These are phyloP conservation scores for Euphonia xanthogaster DNA, from an alignment of 2,797 vertebrate genomes.

Conservation along the genomic window DNA sequence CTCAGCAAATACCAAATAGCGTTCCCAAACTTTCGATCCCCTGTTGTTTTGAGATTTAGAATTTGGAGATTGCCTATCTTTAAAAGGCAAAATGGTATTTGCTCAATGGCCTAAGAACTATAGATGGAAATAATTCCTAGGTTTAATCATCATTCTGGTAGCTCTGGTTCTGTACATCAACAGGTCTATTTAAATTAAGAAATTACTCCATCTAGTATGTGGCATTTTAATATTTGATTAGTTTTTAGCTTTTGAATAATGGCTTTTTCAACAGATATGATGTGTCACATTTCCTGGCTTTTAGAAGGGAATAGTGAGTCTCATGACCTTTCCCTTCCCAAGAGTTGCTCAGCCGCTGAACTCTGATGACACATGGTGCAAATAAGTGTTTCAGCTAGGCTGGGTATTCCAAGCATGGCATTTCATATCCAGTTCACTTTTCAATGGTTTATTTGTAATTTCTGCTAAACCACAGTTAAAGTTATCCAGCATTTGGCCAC, in stretches of 20 bases:
- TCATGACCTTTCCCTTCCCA: conserved; percentile 6
- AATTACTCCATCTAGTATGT: neutral
- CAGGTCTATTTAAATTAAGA: neutral
- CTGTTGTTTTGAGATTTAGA: neutral
- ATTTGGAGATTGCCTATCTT: neutral
- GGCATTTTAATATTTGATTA: conserved; percentile 6
- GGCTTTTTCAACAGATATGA: neutral
- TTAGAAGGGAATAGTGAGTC: neutral
- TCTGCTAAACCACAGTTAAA: conserved; percentile 63
- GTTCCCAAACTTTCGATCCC: neutral
- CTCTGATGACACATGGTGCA: neutral
- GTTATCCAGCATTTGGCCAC: conserved; percentile 40
- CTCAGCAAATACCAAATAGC: neutral
- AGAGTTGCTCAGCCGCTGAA: neutral
- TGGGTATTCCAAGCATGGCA: neutral
- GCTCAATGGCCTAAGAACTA: neutral
- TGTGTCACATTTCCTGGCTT: neutral
- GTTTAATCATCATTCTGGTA: neutral
- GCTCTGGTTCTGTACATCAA: neutral
- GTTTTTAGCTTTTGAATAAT: neutral
- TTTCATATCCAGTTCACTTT: conserved; percentile 50
- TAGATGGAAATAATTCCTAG: neutral
- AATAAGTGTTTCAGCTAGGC: conserved; percentile 13
- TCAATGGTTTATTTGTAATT: conserved; percentile 71
- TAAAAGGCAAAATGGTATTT: neutral